A percentile compares a stretch with the other conserved stretches of the same genome.
These are phyloP conservation scores for Gymnocypris eckloni DNA, from an alignment of 2,797 vertebrate genomes.

Conservation along the genomic window DNA sequence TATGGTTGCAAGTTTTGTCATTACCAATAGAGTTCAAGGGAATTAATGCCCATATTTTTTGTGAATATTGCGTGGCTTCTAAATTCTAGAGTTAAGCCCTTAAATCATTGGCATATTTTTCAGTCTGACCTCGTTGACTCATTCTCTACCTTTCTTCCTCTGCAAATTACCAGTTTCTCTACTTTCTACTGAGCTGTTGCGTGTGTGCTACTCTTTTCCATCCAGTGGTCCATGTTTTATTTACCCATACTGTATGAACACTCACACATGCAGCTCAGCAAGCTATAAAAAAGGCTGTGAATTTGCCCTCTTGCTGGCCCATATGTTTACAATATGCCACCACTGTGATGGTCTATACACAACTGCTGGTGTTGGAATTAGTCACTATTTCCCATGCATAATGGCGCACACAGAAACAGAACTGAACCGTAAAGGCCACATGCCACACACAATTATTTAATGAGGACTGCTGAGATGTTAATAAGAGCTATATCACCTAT, in stretches of 20 bases:
- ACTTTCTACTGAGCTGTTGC: neutral
- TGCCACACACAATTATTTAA: constrained; percentile 6
- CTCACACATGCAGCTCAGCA: constrained; percentile 39
- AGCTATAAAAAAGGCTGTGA: constrained; percentile 34
- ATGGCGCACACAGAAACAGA: constrained; percentile 15
- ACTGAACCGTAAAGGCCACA: neutral
- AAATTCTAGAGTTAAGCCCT: neutral
- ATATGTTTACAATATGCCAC: constrained; percentile 46
- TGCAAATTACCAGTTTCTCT: neutral
- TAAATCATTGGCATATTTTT: constrained; percentile 2
- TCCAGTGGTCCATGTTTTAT: constrained; percentile 43
- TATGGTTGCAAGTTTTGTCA: too few species aligned
- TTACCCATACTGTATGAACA: constrained; percentile 31
- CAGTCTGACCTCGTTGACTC: constrained; percentile 12
- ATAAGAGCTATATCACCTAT: constrained; percentile 15
- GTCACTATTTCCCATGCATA: constrained; percentile 28
- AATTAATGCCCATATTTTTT: neutral
- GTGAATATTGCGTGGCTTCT: neutral
- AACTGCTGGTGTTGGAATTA: constrained; percentile 22
- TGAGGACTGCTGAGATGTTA: constrained; percentile 6
- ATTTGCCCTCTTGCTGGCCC: constrained; percentile 50
- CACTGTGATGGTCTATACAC: constrained; percentile 41
- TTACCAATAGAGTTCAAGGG: too few species aligned
- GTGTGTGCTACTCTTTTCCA: neutral
- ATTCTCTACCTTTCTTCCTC: neutral